Conservation (phyloP, 2,113 vertebrate genomes). For the Promerops cafer region DNA sequence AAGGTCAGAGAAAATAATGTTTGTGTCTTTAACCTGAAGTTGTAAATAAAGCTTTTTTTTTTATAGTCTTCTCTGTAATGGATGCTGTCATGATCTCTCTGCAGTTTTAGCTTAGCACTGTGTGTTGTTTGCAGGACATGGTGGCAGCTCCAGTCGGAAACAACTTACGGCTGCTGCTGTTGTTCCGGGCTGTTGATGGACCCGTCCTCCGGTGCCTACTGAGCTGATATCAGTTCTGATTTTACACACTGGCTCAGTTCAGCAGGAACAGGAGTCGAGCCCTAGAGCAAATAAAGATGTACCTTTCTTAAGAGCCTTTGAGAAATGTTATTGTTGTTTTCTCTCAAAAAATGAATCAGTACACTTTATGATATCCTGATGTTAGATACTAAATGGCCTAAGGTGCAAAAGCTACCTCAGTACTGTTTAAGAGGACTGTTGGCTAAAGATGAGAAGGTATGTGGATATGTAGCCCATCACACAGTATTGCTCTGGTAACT, state of each 20-base stretch:
- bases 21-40: not conserved
- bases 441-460: not conserved
- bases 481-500: not conserved
- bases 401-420: not conserved
- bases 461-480: not conserved
- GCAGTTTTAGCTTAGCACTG: not conserved
- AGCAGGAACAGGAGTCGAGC: conserved; percentile 99
- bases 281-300: conserved; percentile 74
- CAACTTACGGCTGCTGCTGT: conserved; percentile 12
- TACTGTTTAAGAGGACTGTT: not conserved
- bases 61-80: not conserved
- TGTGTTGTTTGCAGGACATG: conserved; percentile 2
- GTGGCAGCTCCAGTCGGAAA: not conserved
- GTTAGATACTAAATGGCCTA: not conserved
- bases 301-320: conserved; percentile 26
- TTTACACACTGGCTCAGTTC: conserved; percentile 99
- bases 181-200: conserved; percentile 72
- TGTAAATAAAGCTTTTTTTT: conserved; percentile 11
- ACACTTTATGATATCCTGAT: not conserved
- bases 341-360: not conserved
- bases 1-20: not conserved
- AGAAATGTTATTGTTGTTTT: not conserved
- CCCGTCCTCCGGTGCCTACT: conserved; percentile 99
- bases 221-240: conserved; percentile 99
- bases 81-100: not conserved